phyloP scores from a whole-genome alignment of 1,140 invertebrate species.

The Sitobion miscanthi region DNA sequence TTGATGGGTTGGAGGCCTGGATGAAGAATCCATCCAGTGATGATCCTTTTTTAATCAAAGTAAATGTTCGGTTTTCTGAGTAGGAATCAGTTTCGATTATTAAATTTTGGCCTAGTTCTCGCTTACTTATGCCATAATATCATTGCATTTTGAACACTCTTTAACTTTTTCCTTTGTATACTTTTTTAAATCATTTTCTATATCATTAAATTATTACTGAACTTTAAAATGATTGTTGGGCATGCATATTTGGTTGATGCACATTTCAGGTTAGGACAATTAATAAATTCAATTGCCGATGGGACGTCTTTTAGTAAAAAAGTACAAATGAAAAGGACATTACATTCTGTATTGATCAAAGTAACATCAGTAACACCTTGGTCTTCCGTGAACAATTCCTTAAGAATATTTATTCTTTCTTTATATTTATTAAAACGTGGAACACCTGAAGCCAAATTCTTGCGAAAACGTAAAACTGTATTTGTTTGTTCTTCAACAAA shows the following conservation, averaged over 20 bases:
- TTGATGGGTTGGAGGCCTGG: too few relatives aligned
- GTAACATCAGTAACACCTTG: background rate
- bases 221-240: background rate
- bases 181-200: background rate
- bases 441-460: background rate
- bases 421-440: background rate
- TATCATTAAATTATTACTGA: background rate
- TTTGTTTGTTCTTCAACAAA: slow-evolving; percentile 8
- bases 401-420: slow-evolving; percentile 13
- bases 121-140: background rate
- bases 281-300: background rate
- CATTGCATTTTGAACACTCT: background rate
- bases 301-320: background rate
- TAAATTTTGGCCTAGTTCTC: background rate
- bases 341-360: background rate
- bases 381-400: background rate
- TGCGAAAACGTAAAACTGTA: background rate
- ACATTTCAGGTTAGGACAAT: background rate
- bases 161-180: background rate
- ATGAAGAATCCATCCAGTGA: too few relatives aligned
- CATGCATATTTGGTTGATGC: background rate
- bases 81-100: slow-evolving; percentile 5
- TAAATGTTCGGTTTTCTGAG: background rate
- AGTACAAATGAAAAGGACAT: background rate
- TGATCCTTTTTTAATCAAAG: background rate